Conservation (phyloP, 2,113 vertebrate genomes). For the Trematomus loennbergii region DNA sequence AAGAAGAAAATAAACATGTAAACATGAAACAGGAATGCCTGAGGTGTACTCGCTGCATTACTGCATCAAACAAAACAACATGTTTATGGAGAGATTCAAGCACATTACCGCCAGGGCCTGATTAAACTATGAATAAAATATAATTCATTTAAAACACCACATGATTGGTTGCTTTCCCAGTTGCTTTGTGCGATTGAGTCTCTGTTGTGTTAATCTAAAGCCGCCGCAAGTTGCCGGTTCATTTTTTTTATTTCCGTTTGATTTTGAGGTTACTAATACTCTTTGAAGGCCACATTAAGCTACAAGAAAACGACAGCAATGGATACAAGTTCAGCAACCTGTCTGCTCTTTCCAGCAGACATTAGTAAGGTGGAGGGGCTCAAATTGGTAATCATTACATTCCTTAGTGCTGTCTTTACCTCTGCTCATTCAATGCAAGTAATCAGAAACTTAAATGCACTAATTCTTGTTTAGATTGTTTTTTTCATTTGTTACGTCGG, state of each 20-base stretch:
- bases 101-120: conserved; percentile 25
- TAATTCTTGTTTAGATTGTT: background rate
- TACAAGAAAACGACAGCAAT: background rate
- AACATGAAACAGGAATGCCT: conserved; percentile 50
- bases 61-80: conserved; percentile 62
- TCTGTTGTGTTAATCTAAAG: conserved; percentile 26
- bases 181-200: conserved; percentile 9
- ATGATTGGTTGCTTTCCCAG: conserved; percentile 42
- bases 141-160: conserved; percentile 45
- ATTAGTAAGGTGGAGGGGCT: too few species aligned
- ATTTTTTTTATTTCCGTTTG: background rate
- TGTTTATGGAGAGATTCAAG: conserved; percentile 60
- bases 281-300: background rate
- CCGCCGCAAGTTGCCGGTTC: conserved; percentile 1
- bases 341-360: too few species aligned
- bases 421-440: too few species aligned
- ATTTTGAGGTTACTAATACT: conserved; percentile 13
- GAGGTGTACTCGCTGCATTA: conserved; percentile 41
- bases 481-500: background rate
- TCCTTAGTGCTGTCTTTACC: too few species aligned
- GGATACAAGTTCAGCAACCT: background rate
- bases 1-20: conserved; percentile 37
- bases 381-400: background rate
- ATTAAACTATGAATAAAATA: conserved; percentile 65
- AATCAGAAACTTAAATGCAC: background rate